These are phyloP conservation scores for Tragelaphus oryx DNA, from an alignment of 2,797 vertebrate species.

Conservation along the genomic window DNA sequence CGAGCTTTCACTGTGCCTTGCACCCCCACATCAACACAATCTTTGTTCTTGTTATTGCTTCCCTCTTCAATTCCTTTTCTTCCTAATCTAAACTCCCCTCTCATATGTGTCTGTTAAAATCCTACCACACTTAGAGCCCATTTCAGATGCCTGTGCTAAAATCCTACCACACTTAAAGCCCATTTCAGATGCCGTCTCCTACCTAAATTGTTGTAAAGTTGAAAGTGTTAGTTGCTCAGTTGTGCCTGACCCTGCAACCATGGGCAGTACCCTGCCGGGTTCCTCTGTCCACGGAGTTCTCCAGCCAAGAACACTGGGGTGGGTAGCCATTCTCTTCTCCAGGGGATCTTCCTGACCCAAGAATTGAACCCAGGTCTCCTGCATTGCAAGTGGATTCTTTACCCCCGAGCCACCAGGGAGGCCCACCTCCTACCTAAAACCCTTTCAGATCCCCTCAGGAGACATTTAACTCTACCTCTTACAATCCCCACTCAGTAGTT, in stretches of 20 bases:
- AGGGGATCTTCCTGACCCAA: background rate
- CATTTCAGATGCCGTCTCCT: background rate
- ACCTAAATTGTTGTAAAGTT: background rate
- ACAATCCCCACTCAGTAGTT: background rate
- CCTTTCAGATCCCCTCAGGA: background rate
- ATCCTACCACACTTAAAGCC: background rate
- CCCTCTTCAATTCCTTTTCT: background rate
- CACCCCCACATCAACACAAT: background rate
- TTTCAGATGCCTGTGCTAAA: background rate
- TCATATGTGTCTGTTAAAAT: background rate
- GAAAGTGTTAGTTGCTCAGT: background rate
- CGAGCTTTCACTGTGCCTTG: background rate
- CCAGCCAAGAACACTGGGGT: background rate
- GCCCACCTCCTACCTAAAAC: background rate
- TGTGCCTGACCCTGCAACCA: background rate
- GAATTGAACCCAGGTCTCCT: background rate
- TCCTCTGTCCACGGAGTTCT: background rate
- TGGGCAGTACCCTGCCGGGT: background rate
- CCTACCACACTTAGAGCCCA: background rate
- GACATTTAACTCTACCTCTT: background rate
- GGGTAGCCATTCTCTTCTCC: background rate
- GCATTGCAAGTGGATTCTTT: background rate
- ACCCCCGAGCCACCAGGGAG: background rate
- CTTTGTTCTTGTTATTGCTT: background rate
- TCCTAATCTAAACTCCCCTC: background rate